A percentile compares a stretch with the other conserved stretches of the same genome.
These are phyloP conservation scores for Camptogramma bilineatum DNA, from an alignment of 2,888 invertebrate species.

Conservation along the genomic window DNA sequence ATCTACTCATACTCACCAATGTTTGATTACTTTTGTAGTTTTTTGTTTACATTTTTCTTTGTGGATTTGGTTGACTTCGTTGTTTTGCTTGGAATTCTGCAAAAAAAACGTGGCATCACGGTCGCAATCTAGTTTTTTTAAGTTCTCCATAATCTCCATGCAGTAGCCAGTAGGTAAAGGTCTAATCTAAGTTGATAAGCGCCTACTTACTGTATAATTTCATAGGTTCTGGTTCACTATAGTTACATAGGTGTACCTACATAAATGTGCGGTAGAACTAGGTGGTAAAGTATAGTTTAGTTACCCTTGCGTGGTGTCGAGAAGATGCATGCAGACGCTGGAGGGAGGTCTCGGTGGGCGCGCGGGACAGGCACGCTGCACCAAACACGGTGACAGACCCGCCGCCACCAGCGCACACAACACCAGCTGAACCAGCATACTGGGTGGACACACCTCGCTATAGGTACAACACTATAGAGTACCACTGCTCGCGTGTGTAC, in stretches of 20 bases:
- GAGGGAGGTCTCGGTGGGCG: slow-evolving; percentile 56
- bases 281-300: not conserved
- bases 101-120: not conserved
- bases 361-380: slow-evolving; percentile 66
- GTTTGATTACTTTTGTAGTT: not conserved
- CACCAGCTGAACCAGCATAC: slow-evolving; percentile 56
- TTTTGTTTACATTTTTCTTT: slow-evolving; percentile 6
- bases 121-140: no score
- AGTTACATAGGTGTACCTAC: no score
- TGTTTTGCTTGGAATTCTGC: slow-evolving; percentile 18
- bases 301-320: slow-evolving; percentile 37
- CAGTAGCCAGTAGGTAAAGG: not conserved
- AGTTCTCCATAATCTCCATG: no score
- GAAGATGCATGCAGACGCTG: slow-evolving; percentile 73
- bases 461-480: not conserved
- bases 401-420: slow-evolving; percentile 58
- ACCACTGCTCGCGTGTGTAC: no score
- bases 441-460: no score
- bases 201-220: no score
- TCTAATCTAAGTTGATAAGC: no score
- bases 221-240: no score
- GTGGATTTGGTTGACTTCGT: slow-evolving; percentile 16
- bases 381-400: slow-evolving; percentile 67
- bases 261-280: not conserved
- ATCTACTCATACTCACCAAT: slow-evolving; percentile 2